Percentiles rank a stretch among this genome's conserved stretches.
These are phyloP conservation scores for Dendropsophus ebraccatus DNA, from an alignment of 2,113 vertebrate species.

Conservation along the genomic window DNA sequence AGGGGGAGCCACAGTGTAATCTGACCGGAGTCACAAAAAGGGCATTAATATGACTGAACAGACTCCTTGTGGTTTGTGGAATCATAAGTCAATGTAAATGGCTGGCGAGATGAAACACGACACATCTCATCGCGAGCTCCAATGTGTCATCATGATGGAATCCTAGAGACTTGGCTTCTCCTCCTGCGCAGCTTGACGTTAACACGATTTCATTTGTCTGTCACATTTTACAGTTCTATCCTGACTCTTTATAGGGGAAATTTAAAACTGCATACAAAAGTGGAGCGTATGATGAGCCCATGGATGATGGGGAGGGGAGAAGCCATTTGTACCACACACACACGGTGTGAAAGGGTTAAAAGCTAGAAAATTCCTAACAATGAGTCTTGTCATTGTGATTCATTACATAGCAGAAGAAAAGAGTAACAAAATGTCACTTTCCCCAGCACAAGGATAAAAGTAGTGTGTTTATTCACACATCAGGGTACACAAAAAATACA, in stretches of 20 bases:
- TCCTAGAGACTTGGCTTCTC: neutral
- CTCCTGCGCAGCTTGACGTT: neutral
- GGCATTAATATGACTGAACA: conserved; percentile 42
- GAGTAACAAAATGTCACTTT: neutral
- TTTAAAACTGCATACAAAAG: neutral
- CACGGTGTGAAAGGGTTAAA: neutral
- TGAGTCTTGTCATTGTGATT: neutral
- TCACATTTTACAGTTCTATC: conserved; percentile 3
- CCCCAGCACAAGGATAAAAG: neutral
- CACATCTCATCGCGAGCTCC: conserved; percentile 34
- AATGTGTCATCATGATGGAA: conserved; percentile 46
- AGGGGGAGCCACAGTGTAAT: neutral
- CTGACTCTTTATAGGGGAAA: neutral
- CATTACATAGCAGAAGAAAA: neutral
- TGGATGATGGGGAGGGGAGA: neutral
- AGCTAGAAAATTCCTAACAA: neutral
- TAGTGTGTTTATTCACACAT: too few relatives aligned
- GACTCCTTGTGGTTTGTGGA: conserved; percentile 44
- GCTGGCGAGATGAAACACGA: conserved; percentile 50
- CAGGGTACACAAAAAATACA: too few relatives aligned
- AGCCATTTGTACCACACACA: neutral
- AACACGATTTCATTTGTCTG: neutral
- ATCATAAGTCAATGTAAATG: conserved; percentile 52
- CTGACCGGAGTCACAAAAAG: conserved; percentile 39
- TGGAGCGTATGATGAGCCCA: neutral